A percentile compares a stretch with the other conserved stretches of the same genome.
Conservation (phyloP, 2,113 vertebrate genomes). For the Scalopus aquaticus region DNA sequence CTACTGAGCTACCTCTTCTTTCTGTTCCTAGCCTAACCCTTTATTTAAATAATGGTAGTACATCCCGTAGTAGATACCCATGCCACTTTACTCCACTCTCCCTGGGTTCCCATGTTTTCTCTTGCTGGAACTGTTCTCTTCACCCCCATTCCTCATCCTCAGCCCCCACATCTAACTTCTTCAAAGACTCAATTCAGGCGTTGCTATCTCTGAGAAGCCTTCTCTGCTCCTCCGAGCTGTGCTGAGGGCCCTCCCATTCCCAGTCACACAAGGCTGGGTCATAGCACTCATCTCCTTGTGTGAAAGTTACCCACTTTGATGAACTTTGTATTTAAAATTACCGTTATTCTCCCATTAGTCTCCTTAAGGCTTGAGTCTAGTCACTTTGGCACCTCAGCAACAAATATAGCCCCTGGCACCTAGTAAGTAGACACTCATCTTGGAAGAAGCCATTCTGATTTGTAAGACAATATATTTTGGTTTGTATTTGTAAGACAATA, state of each 20-base stretch:
- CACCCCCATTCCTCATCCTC: background rate
- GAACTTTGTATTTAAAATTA: background rate
- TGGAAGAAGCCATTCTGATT: background rate
- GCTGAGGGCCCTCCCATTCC: background rate
- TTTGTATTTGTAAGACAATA: background rate
- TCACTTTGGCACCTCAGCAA: background rate
- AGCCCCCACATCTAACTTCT: background rate
- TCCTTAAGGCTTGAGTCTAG: background rate
- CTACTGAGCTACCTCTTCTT: background rate
- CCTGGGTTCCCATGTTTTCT: background rate
- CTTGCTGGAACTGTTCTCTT: background rate
- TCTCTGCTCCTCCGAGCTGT: background rate
- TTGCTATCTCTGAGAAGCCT: background rate
- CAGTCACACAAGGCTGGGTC: rapidly evolving
- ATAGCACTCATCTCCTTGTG: background rate
- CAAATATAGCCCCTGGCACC: background rate
- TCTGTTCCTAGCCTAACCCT: background rate
- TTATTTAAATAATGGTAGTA: background rate
- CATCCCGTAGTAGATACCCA: rapidly evolving
- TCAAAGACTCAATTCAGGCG: background rate
- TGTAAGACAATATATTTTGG: background rate
- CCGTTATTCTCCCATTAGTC: background rate
- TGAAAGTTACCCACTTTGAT: background rate
- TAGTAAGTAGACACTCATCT: background rate
- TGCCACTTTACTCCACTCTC: background rate